Evolutionary conservation across 2,888 invertebrate genomes (phyloP).

Genomic region (Calameuta filiformis): DNA sequence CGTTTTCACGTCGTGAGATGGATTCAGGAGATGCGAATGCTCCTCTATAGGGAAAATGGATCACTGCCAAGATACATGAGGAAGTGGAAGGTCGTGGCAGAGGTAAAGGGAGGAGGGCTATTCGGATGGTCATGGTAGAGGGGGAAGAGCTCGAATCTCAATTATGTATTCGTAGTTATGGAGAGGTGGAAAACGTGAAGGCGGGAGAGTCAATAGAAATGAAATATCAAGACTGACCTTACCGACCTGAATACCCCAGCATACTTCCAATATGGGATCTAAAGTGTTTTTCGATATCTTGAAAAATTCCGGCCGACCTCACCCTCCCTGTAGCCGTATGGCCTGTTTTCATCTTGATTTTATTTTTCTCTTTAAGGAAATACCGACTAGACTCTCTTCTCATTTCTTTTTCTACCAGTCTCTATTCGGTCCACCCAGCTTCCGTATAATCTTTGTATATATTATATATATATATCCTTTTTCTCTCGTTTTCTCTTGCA

Average conservation of each 20-base stretch:
- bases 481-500: background rate
- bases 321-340: background rate
- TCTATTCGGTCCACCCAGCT: background rate
- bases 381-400: background rate
- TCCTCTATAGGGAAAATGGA: background rate
- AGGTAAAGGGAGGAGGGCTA: background rate
- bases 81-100: background rate
- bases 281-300: conserved; percentile 55
- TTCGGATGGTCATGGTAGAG: background rate
- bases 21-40: background rate
- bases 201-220: conserved; percentile 44
- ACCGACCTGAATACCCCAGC: conserved; percentile 18
- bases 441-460: background rate
- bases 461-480: background rate
- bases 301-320: conserved; percentile 40
- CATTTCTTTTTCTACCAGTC: background rate
- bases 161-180: conserved; percentile 49
- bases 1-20: background rate
- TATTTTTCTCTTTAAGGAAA: conserved; percentile 26
- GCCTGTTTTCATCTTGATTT: conserved; percentile 34
- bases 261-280: conserved; percentile 45
- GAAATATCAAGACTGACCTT: conserved; percentile 49
- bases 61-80: conserved; percentile 13
- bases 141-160: conserved; percentile 33
- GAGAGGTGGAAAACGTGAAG: conserved; percentile 21